phyloP scores from a whole-genome alignment of 2,888 invertebrate species.

The Dynastes maya region DNA sequence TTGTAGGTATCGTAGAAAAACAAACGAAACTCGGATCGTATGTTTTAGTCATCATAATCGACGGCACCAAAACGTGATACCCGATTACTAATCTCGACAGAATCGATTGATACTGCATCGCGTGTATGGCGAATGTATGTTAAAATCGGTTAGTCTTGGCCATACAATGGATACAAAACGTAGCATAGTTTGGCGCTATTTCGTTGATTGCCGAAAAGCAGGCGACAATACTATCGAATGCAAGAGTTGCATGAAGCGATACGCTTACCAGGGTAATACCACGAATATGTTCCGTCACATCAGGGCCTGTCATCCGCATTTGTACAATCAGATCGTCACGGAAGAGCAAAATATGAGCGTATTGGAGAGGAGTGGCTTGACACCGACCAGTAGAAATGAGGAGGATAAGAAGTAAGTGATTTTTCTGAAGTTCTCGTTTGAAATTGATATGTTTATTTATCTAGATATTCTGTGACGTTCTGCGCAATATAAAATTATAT shows the following conservation, averaged over 20 bases:
- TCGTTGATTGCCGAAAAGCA: slow-evolving; percentile 21
- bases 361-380: neutral
- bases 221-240: slow-evolving; percentile 25
- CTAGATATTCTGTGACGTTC: too few species aligned
- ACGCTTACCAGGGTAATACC: slow-evolving; percentile 37
- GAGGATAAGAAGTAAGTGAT: neutral
- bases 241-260: slow-evolving; percentile 24
- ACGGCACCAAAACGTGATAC: too few species aligned
- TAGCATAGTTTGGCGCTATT: slow-evolving; percentile 31
- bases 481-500: too few species aligned
- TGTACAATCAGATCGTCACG: slow-evolving; percentile 13
- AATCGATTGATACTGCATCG: too few species aligned
- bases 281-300: slow-evolving; percentile 32
- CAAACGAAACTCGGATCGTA: too few species aligned
- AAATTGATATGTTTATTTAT: too few species aligned
- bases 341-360: slow-evolving; percentile 7
- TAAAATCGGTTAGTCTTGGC: neutral
- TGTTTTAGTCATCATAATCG: too few species aligned
- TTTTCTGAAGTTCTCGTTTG: too few species aligned
- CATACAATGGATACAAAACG: slow-evolving; percentile 29
- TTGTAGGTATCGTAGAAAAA: too few species aligned
- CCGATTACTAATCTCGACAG: too few species aligned
- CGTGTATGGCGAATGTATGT: too few species aligned
- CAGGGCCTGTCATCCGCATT: slow-evolving; percentile 1
- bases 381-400: neutral